Evolutionary conservation across 2,888 invertebrate species (phyloP).

Genomic region (Xestia ashworthii): DNA sequence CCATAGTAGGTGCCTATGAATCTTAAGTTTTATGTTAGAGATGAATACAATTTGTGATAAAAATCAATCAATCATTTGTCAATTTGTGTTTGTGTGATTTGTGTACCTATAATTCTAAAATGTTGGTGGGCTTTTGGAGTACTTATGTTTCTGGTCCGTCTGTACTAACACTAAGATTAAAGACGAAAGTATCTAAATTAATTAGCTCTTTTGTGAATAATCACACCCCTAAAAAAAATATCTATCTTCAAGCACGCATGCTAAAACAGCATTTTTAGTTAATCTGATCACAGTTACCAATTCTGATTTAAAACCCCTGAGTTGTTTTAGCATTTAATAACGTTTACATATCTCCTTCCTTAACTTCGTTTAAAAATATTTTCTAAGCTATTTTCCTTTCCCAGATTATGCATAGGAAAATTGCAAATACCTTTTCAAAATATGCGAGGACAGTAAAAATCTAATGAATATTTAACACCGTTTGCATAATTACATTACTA

Average conservation of each 20-base stretch:
- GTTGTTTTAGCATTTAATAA: background rate
- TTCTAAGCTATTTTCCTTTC: background rate
- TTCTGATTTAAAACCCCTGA: background rate
- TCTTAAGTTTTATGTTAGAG: background rate
- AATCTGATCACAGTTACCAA: background rate
- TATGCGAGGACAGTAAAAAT: constrained; percentile 6
- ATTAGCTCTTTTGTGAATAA: background rate
- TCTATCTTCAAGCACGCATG: background rate
- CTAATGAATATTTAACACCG: constrained; percentile 24
- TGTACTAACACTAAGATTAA: background rate
- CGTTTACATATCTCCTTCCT: background rate
- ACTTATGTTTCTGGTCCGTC: too few species aligned
- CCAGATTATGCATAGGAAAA: constrained; percentile 18
- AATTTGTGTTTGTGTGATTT: too few species aligned
- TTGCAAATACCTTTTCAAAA: constrained; percentile 10
- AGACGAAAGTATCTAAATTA: background rate
- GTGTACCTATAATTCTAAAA: background rate
- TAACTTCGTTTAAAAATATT: background rate
- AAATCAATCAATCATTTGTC: too few species aligned
- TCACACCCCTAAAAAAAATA: background rate
- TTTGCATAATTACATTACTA: constrained; percentile 7
- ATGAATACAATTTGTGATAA: constrained; percentile 16
- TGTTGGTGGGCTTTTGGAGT: background rate
- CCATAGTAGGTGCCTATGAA: background rate
- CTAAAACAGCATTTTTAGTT: background rate